Evolutionary conservation across 2,113 vertebrate species (phyloP).

Genomic region (Bettongia penicillata): DNA sequence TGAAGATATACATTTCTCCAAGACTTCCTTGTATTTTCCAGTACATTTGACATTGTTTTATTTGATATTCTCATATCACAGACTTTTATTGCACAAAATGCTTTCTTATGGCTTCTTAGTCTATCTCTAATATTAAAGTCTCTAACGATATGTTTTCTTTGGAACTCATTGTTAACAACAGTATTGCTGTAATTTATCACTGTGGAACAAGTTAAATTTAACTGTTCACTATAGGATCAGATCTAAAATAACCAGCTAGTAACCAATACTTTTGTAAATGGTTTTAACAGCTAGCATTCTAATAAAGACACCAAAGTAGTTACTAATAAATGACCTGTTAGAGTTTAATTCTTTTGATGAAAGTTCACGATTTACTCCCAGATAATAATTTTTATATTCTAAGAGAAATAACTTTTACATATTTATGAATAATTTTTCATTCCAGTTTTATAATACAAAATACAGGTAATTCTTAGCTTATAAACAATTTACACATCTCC

Average conservation of each 20-base stretch:
- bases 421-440: constrained; percentile 35
- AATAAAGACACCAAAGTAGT: constrained; percentile 3
- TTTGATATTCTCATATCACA: not conserved
- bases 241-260: not conserved
- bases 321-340: not conserved
- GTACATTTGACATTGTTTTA: not conserved
- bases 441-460: not conserved
- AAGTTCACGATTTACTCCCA: not conserved
- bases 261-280: not conserved
- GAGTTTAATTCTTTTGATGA: constrained; percentile 16
- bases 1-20: not conserved
- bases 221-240: not conserved
- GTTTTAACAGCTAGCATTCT: not conserved
- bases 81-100: not conserved
- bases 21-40: not conserved
- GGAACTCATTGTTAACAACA: not conserved
- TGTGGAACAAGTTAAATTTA: not conserved
- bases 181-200: not conserved
- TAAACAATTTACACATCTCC: not conserved
- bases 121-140: not conserved
- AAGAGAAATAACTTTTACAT: constrained; percentile 29
- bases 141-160: not conserved
- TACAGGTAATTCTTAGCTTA: not conserved
- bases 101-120: not conserved
- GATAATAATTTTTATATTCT: constrained; percentile 16